phyloP scores from a whole-genome alignment of 2,888 invertebrate species.

The Drosophila mimetica region DNA sequence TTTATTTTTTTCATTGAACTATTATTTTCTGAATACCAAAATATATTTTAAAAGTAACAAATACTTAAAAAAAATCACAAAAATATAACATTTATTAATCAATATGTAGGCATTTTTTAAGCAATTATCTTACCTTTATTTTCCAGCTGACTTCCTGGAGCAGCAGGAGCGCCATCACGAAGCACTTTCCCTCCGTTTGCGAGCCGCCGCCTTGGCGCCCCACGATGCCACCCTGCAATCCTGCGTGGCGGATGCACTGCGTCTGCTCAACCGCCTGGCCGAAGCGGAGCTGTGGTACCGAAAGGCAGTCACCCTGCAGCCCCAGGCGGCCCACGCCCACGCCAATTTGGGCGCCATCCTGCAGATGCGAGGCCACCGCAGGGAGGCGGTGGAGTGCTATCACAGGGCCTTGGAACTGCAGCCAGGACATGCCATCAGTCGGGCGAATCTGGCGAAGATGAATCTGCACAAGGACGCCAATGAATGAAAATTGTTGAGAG shows the following conservation, averaged over 20 bases:
- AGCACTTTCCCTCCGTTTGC: constrained; percentile 91
- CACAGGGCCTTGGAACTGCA: constrained; percentile 92
- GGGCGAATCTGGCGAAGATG: constrained; percentile 92
- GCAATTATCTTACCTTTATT: background rate
- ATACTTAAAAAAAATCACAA: no score
- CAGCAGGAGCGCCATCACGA: constrained; percentile 91
- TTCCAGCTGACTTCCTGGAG: constrained; percentile 92
- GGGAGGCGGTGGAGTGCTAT: constrained; percentile 93
- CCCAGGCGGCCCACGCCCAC: constrained; percentile 93
- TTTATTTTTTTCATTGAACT: no score
- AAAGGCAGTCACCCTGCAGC: constrained; percentile 85
- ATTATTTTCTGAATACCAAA: no score
- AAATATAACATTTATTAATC: no score
- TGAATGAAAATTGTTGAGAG: constrained; percentile 2
- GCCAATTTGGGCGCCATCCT: constrained; percentile 97
- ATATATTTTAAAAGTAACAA: no score
- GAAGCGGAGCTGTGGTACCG: constrained; percentile 95
- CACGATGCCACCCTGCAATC: constrained; percentile 93
- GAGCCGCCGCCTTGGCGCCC: constrained; percentile 91
- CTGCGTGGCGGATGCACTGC: constrained; percentile 93
- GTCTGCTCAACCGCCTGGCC: constrained; percentile 90
- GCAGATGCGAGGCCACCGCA: constrained; percentile 94
- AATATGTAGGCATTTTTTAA: no score
- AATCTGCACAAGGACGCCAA: constrained; percentile 54
- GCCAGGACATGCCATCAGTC: constrained; percentile 94